Evolutionary conservation across 2,113 vertebrate species (phyloP).

Genomic region (Anseranas semipalmata): DNA sequence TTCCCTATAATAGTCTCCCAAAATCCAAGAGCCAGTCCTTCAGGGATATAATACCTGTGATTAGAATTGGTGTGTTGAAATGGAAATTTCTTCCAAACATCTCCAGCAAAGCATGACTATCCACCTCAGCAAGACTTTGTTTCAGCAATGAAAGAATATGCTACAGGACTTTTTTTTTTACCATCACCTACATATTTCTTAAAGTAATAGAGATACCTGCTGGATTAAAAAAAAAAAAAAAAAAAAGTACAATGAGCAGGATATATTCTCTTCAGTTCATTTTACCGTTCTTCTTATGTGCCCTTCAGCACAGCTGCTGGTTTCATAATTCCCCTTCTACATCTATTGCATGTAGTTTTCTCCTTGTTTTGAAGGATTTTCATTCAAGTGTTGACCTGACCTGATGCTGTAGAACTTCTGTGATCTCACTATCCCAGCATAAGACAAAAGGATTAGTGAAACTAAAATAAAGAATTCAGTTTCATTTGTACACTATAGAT

Average conservation of each 20-base stretch:
- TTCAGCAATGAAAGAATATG: background rate
- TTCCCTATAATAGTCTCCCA: background rate
- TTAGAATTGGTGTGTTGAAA: background rate
- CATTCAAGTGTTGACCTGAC: background rate
- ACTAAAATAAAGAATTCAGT: background rate
- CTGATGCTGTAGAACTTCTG: background rate
- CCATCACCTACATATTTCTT: background rate
- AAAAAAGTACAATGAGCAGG: background rate
- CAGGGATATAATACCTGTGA: background rate
- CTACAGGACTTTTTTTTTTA: background rate
- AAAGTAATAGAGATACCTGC: background rate
- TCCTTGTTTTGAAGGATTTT: constrained; percentile 13
- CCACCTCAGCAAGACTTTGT: background rate
- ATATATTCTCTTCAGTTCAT: background rate
- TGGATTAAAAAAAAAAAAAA: background rate
- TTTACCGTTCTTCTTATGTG: background rate
- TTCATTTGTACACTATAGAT: background rate
- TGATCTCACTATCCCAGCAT: background rate
- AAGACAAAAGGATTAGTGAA: background rate
- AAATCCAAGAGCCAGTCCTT: no score
- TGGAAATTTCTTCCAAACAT: background rate
- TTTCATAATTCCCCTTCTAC: background rate
- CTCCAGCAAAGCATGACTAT: background rate
- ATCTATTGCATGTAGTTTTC: background rate
- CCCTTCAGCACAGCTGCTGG: background rate